phyloP scores from a whole-genome alignment of 1,140 invertebrate genomes.

The Phymorhynchus buccinoides region DNA sequence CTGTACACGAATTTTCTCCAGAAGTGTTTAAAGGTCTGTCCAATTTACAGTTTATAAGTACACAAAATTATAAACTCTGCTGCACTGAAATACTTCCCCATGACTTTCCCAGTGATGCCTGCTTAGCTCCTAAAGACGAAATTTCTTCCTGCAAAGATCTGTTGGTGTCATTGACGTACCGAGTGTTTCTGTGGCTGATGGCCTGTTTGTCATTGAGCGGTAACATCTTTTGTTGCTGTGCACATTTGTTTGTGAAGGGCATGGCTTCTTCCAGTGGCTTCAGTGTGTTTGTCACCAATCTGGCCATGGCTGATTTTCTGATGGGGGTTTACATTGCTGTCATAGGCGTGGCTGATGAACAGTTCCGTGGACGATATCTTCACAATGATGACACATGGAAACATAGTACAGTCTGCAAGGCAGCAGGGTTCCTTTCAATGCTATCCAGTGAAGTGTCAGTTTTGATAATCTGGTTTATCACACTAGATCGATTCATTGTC shows the following conservation, averaged over 20 bases:
- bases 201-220: conserved; percentile 47
- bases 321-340: conserved; percentile 66
- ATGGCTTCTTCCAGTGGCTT: conserved; percentile 37
- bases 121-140: conserved; percentile 39
- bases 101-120: not conserved
- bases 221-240: conserved; percentile 49
- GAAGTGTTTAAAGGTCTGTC: conserved; percentile 33
- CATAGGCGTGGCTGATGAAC: conserved; percentile 55
- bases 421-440: conserved; percentile 59
- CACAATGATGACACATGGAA: conserved; percentile 55
- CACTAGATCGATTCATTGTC: conserved; percentile 56
- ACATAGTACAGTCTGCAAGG: conserved; percentile 52
- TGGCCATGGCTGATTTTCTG: conserved; percentile 60
- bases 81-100: conserved; percentile 43
- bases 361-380: conserved; percentile 55
- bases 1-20: conserved; percentile 29
- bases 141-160: conserved; percentile 55
- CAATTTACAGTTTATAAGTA: conserved; percentile 14
- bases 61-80: conserved; percentile 50
- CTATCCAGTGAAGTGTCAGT: conserved; percentile 58
- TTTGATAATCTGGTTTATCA: conserved; percentile 58
- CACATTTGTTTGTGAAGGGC: conserved; percentile 28
- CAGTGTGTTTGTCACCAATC: conserved; percentile 56
- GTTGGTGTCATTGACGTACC: conserved; percentile 39
- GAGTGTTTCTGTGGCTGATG: conserved; percentile 49